These are phyloP conservation scores for Caenorhabditis remanei DNA, from an alignment of 1,140 invertebrate species.

Conservation along the genomic window DNA sequence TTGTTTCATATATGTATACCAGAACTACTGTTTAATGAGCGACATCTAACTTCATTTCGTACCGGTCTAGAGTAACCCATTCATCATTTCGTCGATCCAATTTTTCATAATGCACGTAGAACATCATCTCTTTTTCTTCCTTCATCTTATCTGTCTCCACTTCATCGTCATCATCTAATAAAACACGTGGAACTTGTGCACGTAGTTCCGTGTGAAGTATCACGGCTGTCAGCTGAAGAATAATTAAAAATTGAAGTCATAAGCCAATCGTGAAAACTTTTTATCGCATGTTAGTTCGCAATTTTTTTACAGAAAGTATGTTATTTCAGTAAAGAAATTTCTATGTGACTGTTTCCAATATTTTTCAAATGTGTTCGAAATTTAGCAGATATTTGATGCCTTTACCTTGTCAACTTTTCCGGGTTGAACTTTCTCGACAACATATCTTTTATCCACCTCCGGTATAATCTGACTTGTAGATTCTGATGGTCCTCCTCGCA, in stretches of 20 bases:
- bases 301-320: too few species aligned
- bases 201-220: not conserved
- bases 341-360: too few species aligned
- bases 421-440: not conserved
- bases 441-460: constrained; percentile 6
- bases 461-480: not conserved
- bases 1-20: too few species aligned
- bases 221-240: not conserved
- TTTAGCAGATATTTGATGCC: not conserved
- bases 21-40: too few species aligned
- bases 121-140: constrained; percentile 19
- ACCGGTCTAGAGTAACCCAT: constrained; percentile 25
- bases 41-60: not conserved
- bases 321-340: too few species aligned
- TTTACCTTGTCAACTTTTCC: not conserved
- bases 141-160: not conserved
- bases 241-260: too few species aligned
- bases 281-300: too few species aligned
- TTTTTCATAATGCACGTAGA: constrained; percentile 30
- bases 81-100: constrained; percentile 22
- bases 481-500: too few species aligned
- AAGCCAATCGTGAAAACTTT: too few species aligned
- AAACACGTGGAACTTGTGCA: not conserved
- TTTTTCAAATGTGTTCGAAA: too few species aligned
- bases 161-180: constrained; percentile 10